Conservation (phyloP, 1,140 invertebrate genomes). For the Euwallacea similis region DNA sequence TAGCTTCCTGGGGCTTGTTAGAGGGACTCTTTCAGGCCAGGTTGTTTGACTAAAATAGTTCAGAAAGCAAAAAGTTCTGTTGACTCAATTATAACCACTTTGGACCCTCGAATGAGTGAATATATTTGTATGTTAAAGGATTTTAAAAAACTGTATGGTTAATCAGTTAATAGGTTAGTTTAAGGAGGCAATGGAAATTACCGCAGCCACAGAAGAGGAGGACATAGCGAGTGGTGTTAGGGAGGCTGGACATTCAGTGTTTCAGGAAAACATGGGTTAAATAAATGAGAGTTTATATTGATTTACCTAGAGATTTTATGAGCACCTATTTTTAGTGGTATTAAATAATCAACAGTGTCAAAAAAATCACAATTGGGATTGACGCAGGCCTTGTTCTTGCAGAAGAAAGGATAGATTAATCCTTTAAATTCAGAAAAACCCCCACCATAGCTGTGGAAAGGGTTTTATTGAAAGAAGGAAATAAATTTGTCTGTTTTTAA, state of each 20-base stretch:
- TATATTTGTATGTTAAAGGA: slow-evolving; percentile 73
- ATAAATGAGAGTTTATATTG: slow-evolving; percentile 54
- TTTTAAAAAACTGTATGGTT: background rate
- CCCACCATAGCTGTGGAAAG: no score
- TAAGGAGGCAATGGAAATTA: slow-evolving; percentile 73
- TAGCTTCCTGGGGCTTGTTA: slow-evolving; percentile 62
- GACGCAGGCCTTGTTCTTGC: slow-evolving; percentile 71
- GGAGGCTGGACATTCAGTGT: slow-evolving; percentile 80
- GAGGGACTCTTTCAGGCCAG: slow-evolving; percentile 60
- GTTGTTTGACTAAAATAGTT: slow-evolving; percentile 63
- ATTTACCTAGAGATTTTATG: no score
- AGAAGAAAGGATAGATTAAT: slow-evolving; percentile 63
- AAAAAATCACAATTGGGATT: slow-evolving; percentile 69
- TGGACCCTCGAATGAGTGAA: slow-evolving; percentile 90
- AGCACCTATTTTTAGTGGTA: slow-evolving; percentile 38
- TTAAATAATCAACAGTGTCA: slow-evolving; percentile 30
- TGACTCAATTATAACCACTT: no score
- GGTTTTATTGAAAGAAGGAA: no score
- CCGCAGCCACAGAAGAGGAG: slow-evolving; percentile 79
- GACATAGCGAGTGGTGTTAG: slow-evolving; percentile 75
- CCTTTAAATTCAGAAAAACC: no score
- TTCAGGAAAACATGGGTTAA: slow-evolving; percentile 78
- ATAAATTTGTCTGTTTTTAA: no score
- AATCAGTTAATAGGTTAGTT: slow-evolving; percentile 63
- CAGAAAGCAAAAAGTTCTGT: slow-evolving; percentile 84